These are phyloP conservation scores for Xenentodon cancila DNA, from an alignment of 2,797 vertebrate genomes.

Conservation along the genomic window DNA sequence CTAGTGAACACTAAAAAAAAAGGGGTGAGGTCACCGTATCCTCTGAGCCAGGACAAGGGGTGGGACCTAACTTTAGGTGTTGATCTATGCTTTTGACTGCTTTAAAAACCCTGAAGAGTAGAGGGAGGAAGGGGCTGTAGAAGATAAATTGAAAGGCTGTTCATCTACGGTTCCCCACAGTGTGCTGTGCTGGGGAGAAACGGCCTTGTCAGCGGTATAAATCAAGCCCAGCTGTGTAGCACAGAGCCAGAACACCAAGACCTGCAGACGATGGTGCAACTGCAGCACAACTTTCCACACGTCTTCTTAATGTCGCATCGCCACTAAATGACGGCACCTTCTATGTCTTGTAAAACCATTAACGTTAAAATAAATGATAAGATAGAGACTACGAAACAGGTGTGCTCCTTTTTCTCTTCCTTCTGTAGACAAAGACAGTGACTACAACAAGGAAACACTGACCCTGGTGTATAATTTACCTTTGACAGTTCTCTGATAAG, in stretches of 20 bases:
- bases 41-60: slow-evolving; percentile 69
- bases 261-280: slow-evolving; percentile 33
- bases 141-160: slow-evolving; percentile 82
- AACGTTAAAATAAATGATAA: slow-evolving; percentile 61
- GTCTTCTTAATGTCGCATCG: slow-evolving; percentile 38
- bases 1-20: slow-evolving; percentile 21
- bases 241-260: slow-evolving; percentile 43
- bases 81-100: slow-evolving; percentile 71
- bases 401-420: slow-evolving; percentile 21
- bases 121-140: slow-evolving; percentile 49
- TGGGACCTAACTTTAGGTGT: slow-evolving; percentile 63
- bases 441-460: slow-evolving; percentile 55
- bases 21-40: slow-evolving; percentile 74
- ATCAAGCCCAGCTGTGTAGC: slow-evolving; percentile 76
- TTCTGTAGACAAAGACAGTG: slow-evolving; percentile 57
- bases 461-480: slow-evolving; percentile 61
- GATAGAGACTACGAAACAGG: slow-evolving; percentile 58
- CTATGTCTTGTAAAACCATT: slow-evolving; percentile 28
- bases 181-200: slow-evolving; percentile 73
- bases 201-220: slow-evolving; percentile 80
- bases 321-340: slow-evolving; percentile 18
- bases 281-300: slow-evolving; percentile 33
- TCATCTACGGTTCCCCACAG: slow-evolving; percentile 71
- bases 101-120: slow-evolving; percentile 70
- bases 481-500: slow-evolving; percentile 75